Percentiles rank a stretch among this genome's conserved stretches.
Evolutionary conservation across 2,797 vertebrate genomes (phyloP).

Genomic region (Mormyrus proboscirostris): DNA sequence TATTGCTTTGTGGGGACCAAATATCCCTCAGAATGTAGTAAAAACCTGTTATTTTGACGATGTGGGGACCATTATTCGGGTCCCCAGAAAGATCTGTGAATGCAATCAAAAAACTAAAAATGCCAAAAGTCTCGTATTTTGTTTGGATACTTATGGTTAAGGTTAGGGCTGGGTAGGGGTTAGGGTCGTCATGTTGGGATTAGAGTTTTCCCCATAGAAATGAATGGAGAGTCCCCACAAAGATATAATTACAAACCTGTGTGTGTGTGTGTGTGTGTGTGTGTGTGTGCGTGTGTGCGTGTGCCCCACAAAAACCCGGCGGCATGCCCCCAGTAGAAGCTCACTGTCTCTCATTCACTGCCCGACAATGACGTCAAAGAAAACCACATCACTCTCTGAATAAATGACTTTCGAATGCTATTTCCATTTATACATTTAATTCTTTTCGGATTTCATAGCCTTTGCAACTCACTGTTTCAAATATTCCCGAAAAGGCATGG

Average conservation of each 20-base stretch:
- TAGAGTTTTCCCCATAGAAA: background rate
- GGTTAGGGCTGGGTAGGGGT: background rate
- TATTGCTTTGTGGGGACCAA: background rate
- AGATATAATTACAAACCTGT: background rate
- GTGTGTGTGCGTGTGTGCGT: background rate
- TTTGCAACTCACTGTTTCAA: background rate
- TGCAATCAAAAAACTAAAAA: background rate
- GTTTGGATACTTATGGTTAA: background rate
- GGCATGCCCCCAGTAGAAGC: background rate
- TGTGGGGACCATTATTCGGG: background rate
- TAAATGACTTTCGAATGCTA: conserved; percentile 1
- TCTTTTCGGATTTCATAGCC: background rate
- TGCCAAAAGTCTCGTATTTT: background rate
- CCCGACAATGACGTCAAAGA: conserved; percentile 5
- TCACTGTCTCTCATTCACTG: background rate
- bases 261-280: background rate
- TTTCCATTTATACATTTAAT: conserved; percentile 4
- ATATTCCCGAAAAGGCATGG: background rate
- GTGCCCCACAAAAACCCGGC: background rate
- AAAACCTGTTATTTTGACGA: background rate
- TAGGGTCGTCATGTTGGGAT: background rate
- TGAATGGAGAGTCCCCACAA: background rate
- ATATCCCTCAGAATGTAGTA: background rate
- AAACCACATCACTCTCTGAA: conserved; percentile 1
- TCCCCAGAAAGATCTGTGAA: background rate